phyloP scores from a whole-genome alignment of 2,113 vertebrate genomes.

The Dasyornis broadbenti region DNA sequence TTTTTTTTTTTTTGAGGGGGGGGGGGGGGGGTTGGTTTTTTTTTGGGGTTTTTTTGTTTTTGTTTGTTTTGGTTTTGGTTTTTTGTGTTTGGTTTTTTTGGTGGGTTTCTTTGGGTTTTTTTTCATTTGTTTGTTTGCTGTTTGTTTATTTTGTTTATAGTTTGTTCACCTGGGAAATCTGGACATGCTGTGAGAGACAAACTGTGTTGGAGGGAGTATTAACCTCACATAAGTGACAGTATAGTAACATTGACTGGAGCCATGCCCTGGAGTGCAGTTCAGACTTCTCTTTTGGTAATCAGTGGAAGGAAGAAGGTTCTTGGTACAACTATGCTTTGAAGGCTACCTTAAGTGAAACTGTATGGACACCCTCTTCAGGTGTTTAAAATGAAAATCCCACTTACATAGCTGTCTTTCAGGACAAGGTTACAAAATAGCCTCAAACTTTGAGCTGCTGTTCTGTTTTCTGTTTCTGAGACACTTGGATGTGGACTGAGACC shows the following conservation, averaged over 20 bases:
- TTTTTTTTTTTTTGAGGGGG: background rate
- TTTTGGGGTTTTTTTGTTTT: background rate
- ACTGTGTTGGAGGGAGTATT: background rate
- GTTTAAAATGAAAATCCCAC: background rate
- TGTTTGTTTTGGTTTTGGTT: no score
- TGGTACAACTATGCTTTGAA: background rate
- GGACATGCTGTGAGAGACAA: background rate
- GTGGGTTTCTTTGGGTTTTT: background rate
- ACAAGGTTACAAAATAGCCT: background rate
- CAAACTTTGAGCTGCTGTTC: background rate
- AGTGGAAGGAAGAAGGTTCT: background rate
- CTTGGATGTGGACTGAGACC: background rate
- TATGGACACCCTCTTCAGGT: background rate
- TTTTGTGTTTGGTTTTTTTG: no score
- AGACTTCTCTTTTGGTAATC: background rate
- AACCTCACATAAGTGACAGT: fast-evolving
- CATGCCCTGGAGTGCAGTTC: background rate
- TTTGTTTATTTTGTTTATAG: background rate
- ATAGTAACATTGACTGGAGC: background rate
- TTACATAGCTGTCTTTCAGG: background rate
- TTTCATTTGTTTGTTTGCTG: background rate
- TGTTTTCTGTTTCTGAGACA: background rate
- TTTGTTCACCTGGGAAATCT: background rate
- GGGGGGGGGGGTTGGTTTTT: no score
- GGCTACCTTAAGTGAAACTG: background rate